Evolutionary conservation across 2,797 vertebrate species (phyloP).

Genomic region (Pantherophis alleghaniensis): DNA sequence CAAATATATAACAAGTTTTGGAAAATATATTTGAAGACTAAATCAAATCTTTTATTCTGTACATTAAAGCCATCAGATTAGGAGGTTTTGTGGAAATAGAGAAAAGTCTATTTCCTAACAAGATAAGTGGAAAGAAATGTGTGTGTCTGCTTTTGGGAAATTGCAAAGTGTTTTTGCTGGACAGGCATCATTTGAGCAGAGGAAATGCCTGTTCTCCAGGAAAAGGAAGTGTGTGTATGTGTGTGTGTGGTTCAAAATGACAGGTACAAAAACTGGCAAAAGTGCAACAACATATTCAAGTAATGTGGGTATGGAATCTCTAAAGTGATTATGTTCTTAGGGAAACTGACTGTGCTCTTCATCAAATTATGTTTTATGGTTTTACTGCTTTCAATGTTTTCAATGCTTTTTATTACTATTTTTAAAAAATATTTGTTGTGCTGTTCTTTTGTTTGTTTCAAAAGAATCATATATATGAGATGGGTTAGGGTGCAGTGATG

Average conservation of each 20-base stretch:
- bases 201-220: slow-evolving; percentile 19
- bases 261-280: not conserved
- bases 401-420: not conserved
- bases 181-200: slow-evolving; percentile 29
- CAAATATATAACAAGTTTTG: slow-evolving; percentile 32
- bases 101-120: slow-evolving; percentile 64
- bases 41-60: slow-evolving; percentile 23
- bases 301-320: not conserved
- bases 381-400: not conserved
- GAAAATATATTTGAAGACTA: slow-evolving; percentile 11
- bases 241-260: not conserved
- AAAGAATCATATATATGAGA: not conserved
- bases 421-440: not conserved
- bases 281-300: not conserved
- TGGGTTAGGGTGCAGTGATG: not conserved
- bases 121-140: slow-evolving; percentile 56
- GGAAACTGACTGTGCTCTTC: not conserved
- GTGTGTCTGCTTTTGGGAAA: slow-evolving; percentile 54
- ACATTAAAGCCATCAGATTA: slow-evolving; percentile 48
- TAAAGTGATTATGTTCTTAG: not conserved
- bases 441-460: not conserved
- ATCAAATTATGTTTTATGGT: not conserved
- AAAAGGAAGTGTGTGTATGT: not conserved
- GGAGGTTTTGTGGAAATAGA: slow-evolving; percentile 60
- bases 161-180: slow-evolving; percentile 44